Base-by-base conservation (phyloP, 2,888 invertebrate genomes). In the Trachelus tabidus region DNA sequence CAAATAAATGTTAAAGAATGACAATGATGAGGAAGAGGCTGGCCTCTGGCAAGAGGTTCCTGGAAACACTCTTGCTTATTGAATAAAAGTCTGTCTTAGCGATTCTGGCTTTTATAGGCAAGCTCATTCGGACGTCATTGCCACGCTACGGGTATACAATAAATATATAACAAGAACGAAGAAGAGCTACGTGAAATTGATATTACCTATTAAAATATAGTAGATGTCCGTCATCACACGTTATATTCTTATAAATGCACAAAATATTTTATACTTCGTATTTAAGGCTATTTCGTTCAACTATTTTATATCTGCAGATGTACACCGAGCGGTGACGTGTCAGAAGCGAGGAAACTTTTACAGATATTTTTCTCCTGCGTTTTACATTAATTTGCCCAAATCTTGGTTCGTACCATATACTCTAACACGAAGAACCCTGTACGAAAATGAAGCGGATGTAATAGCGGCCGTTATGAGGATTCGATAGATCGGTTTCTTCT, bases 201-300 rank as follows among this genome's bases (percentile, higher is more conserved):
- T 71, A 71, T 71, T 71, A 71, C 33, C 34, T 74, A 74, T 15
- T 35, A 2, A n/a, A 34, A 34, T 34, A 34, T 74, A 34, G 23
- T 74, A 74, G 34, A 74, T 34, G 30, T 74, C n/a, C 76, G n/a
- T 78, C 73, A 40, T 68, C 68, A 37, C 76, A 69, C n/a, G 73
- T 77, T 78, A 37, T 80, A 77, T 77, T 82, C 81, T 83, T 81
- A 81, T 71, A 71, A 87, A 83, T 84, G 86, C 86, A 86, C 85
- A 87, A 85, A 75, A 85, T 84, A 87, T 87, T 85, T 87, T 87
- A 73, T 87, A 87, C 79, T 80, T 82, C 81, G n/a, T 82, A 84
- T 75, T 84, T 83, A 84, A 81, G 71, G 75, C 80, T 37, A 12
- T 1, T 37, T 4, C 4, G 37, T 37, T 37, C 37, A 37, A 12